Percentiles rank a stretch among this genome's conserved stretches.
These are phyloP conservation scores for Anneissia japonica DNA, from an alignment of 35 echinoderm and acorn worm genomes.

Conservation along the genomic window DNA sequence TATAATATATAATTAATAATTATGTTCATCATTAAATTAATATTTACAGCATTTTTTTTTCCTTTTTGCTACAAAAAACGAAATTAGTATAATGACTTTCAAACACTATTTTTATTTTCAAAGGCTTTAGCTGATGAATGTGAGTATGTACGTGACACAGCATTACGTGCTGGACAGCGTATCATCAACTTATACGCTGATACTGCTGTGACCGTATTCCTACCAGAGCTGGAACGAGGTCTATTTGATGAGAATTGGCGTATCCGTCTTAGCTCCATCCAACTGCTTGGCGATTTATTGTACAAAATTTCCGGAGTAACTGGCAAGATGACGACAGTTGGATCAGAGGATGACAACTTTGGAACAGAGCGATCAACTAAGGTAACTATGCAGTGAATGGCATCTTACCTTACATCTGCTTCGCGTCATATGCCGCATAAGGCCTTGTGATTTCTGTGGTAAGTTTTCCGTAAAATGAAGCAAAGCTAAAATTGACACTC, in stretches of 20 bases:
- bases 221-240: slow-evolving; percentile 86
- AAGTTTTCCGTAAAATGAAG: background rate
- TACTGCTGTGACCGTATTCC: slow-evolving; percentile 79
- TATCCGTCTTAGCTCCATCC: slow-evolving; percentile 86
- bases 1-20: too few species aligned
- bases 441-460: too few species aligned
- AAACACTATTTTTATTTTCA: background rate
- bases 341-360: slow-evolving; percentile 99
- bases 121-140: slow-evolving; percentile 93
- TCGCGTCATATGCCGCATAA: too few species aligned
- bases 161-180: slow-evolving; percentile 82
- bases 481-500: background rate
- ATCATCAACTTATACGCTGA: slow-evolving; percentile 95
- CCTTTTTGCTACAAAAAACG: too few species aligned
- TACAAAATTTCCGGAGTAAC: slow-evolving; percentile 96
- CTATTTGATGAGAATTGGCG: slow-evolving; percentile 99
- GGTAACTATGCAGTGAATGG: too few species aligned
- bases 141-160: slow-evolving; percentile 89
- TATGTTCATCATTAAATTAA: too few species aligned
- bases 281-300: slow-evolving; percentile 84
- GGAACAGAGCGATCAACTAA: slow-evolving; percentile 97
- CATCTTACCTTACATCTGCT: too few species aligned
- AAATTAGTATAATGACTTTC: background rate
- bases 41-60: too few species aligned
- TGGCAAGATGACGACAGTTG: slow-evolving; percentile 91